Base-by-base conservation (phyloP, 2,888 invertebrate genomes). In the Tryphoninae sp. region DNA sequence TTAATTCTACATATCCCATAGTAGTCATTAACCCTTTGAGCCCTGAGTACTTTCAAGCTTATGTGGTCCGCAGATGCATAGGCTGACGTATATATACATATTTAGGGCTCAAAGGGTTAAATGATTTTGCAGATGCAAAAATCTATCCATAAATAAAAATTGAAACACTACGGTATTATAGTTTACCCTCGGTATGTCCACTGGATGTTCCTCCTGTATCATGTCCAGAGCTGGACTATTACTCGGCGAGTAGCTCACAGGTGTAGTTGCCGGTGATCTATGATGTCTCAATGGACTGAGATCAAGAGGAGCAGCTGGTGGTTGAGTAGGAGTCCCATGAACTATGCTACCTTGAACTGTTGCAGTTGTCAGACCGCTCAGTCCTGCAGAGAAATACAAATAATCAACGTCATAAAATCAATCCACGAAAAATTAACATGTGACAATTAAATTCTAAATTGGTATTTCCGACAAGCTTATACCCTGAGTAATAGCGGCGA, bases 291-390 rank as follows among this genome's bases (percentile, higher is more conserved):
- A 80, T 61, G 89, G 90, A 87, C 94, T 91, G 2, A 94, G 92
- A 89, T 94, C 94, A 73, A 94, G 87, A 1, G 94, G 94, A 0
- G 94, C 92, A 0, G 94, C 92, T 19, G 92, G 93, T 0, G 92
- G 88, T 79, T 93, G 93, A 79, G 94, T 94, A 0, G 96, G 96
- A 0, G 96, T 96, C 7, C 96, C 95, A 83, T 95, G 94, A 0
- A 95, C 94, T 74, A 96, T 96, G 2, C 96, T 96, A 0, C 96
- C 95, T 59, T 93, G 93, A 4, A 92, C 93, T 80, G 87, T 88
- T 64, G 94, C 94, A 0, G 96, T 96, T 87, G 96, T 96, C 16
- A 96, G 91, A 55, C 95, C 96, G 88, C 96, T 96, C 4, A 96
- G 94, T 9, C 96, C 96, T 93, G 91, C 93, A 94, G 94, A 65